Evolutionary conservation across 2,888 invertebrate genomes (phyloP).

Genomic region (Heliconius cydno): DNA sequence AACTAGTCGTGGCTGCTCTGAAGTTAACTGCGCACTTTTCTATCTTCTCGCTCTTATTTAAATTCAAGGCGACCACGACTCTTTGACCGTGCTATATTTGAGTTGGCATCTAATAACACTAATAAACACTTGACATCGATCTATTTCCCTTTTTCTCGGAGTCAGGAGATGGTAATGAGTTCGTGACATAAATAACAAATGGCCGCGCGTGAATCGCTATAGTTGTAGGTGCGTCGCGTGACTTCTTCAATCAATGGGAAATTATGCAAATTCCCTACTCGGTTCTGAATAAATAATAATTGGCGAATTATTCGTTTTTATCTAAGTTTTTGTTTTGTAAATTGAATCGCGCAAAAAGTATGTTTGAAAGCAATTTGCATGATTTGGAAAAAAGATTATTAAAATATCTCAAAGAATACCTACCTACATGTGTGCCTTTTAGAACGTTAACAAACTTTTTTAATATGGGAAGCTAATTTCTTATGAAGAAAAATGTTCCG

Average conservation of each 20-base stretch:
- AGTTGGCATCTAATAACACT: constrained; percentile 70
- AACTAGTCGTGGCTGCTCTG: no score
- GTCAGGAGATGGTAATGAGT: constrained; percentile 33
- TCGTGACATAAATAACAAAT: constrained; percentile 37
- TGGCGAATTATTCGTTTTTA: constrained; percentile 29
- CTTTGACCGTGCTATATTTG: constrained; percentile 53
- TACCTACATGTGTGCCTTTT: not conserved
- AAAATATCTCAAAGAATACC: constrained; percentile 3
- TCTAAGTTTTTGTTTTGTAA: constrained; percentile 15
- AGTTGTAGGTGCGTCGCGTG: constrained; percentile 34
- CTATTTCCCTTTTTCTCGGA: constrained; percentile 52
- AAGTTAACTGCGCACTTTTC: no score
- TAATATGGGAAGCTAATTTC: constrained; percentile 21
- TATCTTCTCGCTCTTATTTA: no score
- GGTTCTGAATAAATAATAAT: constrained; percentile 35
- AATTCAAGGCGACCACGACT: no score
- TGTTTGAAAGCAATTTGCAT: constrained; percentile 15
- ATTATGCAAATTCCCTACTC: constrained; percentile 39
- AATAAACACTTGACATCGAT: constrained; percentile 75
- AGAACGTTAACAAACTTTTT: constrained; percentile 15
- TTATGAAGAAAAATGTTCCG: constrained; percentile 10
- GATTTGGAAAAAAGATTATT: constrained; percentile 6
- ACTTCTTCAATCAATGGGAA: constrained; percentile 38
- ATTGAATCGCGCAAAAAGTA: constrained; percentile 21
- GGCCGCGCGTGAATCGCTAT: constrained; percentile 18